Evolutionary conservation across 2,888 invertebrate genomes (phyloP), one percentile per base, ranked within the genome.

Genomic region (Callyntrura sp.): DNA sequence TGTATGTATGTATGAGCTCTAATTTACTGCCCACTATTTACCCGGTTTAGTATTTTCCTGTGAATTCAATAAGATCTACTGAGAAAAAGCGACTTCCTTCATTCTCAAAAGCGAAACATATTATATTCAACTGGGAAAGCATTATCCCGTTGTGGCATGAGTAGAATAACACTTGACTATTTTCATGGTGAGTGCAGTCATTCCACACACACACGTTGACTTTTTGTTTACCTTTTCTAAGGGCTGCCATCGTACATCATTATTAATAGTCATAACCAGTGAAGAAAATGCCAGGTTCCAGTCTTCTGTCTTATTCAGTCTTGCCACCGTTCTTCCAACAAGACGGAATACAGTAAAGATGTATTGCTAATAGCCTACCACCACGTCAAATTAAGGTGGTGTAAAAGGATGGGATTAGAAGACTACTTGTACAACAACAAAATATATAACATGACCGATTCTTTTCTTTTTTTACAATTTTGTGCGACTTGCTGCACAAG

Each of bases 241-340:
- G 88, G 88, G 88, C 88, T 88, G 88, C 88, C 88, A 82, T 88
- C 88, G 88, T 88, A 70, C 88, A 88, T 88, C 88, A 88, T 88
- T 88, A 82, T 88, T 88, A 88, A 88, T 88, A 88, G 88, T 82
- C 73, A 82, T 88, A 88, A 82, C 70, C 76, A 82, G 82, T 88
- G 82, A 88, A n/a, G n/a, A 88, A 82, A 82, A 73, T 81, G 57
- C 57, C 88, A 88, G 76, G 88, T 82, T 82, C 82, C 88, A 81
- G 82, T 88, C 43, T 48, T 20, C 45, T 20, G 35, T 76, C 76
- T 81, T 81, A 12, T 45, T 79, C 79, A 57, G 35, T 5, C 43
- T 14, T 17, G 6, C 17, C n/a, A 73, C 11, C 14, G 14, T 28
- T 28, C 57, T 55, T 68, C 35, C 14, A 28, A 35, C n/a, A 68